Conservation (phyloP, 2,113 vertebrate species). For the Hippolais icterina region DNA sequence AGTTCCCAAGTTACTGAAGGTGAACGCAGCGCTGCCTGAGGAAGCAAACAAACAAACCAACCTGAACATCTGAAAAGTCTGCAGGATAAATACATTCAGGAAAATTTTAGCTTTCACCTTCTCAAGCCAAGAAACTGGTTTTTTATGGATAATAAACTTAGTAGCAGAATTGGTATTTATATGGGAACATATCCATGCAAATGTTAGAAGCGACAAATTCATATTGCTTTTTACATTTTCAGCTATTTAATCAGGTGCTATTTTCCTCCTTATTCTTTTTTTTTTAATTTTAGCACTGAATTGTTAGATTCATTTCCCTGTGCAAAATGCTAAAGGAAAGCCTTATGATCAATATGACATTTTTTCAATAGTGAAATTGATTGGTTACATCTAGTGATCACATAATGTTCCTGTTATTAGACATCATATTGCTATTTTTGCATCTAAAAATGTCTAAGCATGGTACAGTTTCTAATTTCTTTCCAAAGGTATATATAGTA, state of each 20-base stretch:
- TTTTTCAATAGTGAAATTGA: not conserved
- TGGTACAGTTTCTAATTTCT: not conserved
- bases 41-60: not conserved
- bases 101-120: not conserved
- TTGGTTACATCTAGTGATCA: not conserved
- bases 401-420: not conserved
- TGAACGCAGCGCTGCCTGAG: not conserved
- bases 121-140: not conserved
- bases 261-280: not conserved
- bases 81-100: not conserved
- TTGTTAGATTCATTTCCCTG: not conserved
- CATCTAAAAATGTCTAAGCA: not conserved
- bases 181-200: not conserved
- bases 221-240: not conserved
- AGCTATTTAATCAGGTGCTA: not conserved
- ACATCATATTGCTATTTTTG: not conserved
- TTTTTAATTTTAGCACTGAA: not conserved
- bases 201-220: not conserved
- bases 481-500: not conserved
- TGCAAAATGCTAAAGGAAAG: not conserved
- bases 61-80: not conserved
- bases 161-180: not conserved
- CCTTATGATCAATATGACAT: not conserved
- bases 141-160: conserved; percentile 8
- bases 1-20: not conserved